Percentiles rank a stretch among this genome's conserved stretches.
phyloP scores from a whole-genome alignment of 2,888 invertebrate species.

The Endotricha flammealis region DNA sequence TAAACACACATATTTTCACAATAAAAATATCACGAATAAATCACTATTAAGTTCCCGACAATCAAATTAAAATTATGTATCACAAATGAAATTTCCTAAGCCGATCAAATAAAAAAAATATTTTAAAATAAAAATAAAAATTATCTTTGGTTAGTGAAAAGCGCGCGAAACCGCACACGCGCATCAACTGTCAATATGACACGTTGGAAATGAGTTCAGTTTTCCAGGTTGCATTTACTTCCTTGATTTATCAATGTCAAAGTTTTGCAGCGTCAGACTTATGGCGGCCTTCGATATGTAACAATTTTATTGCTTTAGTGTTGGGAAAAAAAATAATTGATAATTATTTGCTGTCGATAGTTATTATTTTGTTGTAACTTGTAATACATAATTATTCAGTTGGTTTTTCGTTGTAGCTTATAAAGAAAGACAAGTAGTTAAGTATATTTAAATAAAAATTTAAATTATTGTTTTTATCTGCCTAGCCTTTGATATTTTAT shows the following conservation, averaged over 20 bases:
- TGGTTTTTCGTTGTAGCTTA: too few relatives aligned
- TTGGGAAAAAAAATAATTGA: background rate
- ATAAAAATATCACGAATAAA: too few relatives aligned
- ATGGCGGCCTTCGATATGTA: constrained; percentile 5
- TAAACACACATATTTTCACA: background rate
- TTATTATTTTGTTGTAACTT: too few relatives aligned
- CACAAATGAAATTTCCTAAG: background rate
- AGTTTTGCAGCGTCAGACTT: constrained; percentile 7
- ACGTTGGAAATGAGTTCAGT: constrained; percentile 29
- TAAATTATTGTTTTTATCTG: too few relatives aligned
- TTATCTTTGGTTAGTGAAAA: constrained; percentile 29
- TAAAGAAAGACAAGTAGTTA: too few relatives aligned
- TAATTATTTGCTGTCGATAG: background rate
- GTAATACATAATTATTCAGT: too few relatives aligned
- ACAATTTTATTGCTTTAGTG: constrained; percentile 6
- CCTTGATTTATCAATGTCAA: constrained; percentile 26
- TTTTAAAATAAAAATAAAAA: constrained; percentile 5
- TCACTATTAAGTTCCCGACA: background rate
- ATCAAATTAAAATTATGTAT: background rate
- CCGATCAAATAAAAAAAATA: background rate
- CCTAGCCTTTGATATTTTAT: too few relatives aligned
- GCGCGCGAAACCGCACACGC: constrained; percentile 37
- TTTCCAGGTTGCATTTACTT: constrained; percentile 42
- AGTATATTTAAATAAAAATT: too few relatives aligned
- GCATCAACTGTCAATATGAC: constrained; percentile 29